Percentiles rank a stretch among this genome's conserved stretches.
Evolutionary conservation across 2,797 vertebrate species (phyloP).

Genomic region (Chloroceryle inda): DNA sequence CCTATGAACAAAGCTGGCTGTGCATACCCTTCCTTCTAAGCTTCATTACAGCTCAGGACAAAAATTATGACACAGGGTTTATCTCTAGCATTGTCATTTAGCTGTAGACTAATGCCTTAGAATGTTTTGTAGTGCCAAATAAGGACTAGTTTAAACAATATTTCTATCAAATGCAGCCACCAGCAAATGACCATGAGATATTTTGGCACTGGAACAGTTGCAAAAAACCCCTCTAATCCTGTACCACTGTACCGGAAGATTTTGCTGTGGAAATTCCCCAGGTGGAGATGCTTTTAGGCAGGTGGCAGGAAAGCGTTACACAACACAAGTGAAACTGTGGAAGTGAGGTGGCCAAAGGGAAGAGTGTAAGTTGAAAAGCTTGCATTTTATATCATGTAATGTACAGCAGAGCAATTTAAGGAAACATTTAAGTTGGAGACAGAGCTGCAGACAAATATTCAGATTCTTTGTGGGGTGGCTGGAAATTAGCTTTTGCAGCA

Average conservation of each 20-base stretch:
- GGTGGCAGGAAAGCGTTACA: neutral
- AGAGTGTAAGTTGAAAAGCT: neutral
- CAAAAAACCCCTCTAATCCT: neutral
- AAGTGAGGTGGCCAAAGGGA: neutral
- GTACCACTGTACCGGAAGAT: neutral
- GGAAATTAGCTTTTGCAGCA: constrained; percentile 17
- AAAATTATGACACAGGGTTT: neutral
- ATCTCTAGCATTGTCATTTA: neutral
- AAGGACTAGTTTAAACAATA: neutral
- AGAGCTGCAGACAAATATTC: neutral
- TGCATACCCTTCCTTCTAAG: neutral
- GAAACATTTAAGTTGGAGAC: neutral
- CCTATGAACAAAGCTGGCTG: neutral
- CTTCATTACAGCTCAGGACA: neutral
- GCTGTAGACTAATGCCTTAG: neutral
- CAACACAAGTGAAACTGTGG: neutral
- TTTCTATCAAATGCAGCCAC: neutral
- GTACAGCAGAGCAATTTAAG: neutral
- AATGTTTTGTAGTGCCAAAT: neutral
- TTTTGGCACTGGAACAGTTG: neutral
- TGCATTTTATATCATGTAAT: neutral
- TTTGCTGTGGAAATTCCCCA: neutral
- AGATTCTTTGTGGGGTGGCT: neutral
- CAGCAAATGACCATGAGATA: neutral
- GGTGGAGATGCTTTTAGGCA: neutral